Evolutionary conservation across 2,888 invertebrate genomes (phyloP).

Genomic region (Scrobipalpa atriplicella): DNA sequence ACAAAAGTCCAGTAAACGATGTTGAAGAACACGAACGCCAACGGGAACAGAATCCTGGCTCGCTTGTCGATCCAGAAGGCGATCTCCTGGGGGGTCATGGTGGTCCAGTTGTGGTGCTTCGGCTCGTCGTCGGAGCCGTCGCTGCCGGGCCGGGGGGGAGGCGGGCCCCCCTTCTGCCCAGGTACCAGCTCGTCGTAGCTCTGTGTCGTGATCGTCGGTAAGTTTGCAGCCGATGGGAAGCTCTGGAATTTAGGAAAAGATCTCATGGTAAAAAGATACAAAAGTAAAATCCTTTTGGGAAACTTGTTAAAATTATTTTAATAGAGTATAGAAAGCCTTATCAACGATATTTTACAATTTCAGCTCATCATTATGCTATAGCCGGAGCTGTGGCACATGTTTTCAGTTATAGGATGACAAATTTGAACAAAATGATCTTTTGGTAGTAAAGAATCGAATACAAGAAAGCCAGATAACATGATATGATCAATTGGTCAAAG

Average conservation of each 20-base stretch:
- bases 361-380: too few relatives aligned
- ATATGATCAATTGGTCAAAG: neutral
- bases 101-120: constrained; percentile 85
- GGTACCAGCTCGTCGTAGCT: constrained; percentile 84
- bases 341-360: too few relatives aligned
- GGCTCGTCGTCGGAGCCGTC: constrained; percentile 66
- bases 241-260: too few relatives aligned
- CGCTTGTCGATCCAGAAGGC: constrained; percentile 94
- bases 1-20: constrained; percentile 91
- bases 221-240: constrained; percentile 84
- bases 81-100: constrained; percentile 94
- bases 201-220: constrained; percentile 87
- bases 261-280: too few relatives aligned
- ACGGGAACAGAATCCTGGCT: constrained; percentile 89
- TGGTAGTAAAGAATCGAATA: too few relatives aligned
- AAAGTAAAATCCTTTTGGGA: too few relatives aligned
- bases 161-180: constrained; percentile 35
- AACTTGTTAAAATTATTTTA: too few relatives aligned
- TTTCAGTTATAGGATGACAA: too few relatives aligned
- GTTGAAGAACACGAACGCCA: constrained; percentile 91
- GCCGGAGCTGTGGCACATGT: too few relatives aligned
- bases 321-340: too few relatives aligned
- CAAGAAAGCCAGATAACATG: neutral
- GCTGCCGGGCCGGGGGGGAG: constrained; percentile 58
- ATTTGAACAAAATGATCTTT: too few relatives aligned